Conservation (phyloP, 2,113 vertebrate species). For the Mesitornis unicolor region DNA sequence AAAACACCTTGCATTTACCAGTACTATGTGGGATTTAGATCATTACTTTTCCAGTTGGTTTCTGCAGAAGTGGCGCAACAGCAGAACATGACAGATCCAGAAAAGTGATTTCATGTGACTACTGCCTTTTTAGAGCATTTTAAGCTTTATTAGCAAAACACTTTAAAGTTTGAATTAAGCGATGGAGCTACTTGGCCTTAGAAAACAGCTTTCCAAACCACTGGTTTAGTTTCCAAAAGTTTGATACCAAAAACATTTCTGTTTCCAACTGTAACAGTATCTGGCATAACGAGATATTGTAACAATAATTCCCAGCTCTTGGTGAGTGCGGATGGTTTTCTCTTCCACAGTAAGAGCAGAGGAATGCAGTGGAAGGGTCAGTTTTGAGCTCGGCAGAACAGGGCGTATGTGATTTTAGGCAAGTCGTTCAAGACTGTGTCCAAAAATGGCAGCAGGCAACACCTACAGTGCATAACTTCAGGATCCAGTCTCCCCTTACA, state of each 20-base stretch:
- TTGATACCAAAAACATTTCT: constrained; percentile 7
- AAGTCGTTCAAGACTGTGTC: fast-evolving
- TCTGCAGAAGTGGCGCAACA: neutral
- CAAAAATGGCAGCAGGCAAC: constrained; percentile 12
- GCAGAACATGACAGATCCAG: neutral
- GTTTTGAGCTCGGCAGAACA: neutral
- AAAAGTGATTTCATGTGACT: neutral
- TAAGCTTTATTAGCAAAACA: constrained; percentile 15
- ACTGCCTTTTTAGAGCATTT: neutral
- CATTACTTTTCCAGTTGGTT: neutral
- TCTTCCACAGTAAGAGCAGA: neutral
- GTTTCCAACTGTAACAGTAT: constrained; percentile 28
- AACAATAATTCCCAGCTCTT: neutral
- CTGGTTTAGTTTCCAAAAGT: constrained; percentile 1
- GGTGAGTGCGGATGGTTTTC: neutral
- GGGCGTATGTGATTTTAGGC: neutral
- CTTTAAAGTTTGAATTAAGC: neutral
- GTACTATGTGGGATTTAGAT: neutral
- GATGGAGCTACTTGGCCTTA: neutral
- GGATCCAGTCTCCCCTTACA: neutral
- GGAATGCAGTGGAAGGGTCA: constrained; percentile 23
- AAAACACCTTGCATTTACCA: neutral
- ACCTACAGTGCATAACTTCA: neutral
- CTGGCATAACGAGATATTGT: neutral
- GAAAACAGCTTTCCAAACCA: neutral